phyloP scores from a whole-genome alignment of 2,888 invertebrate species.

The Philereme vetulata region DNA sequence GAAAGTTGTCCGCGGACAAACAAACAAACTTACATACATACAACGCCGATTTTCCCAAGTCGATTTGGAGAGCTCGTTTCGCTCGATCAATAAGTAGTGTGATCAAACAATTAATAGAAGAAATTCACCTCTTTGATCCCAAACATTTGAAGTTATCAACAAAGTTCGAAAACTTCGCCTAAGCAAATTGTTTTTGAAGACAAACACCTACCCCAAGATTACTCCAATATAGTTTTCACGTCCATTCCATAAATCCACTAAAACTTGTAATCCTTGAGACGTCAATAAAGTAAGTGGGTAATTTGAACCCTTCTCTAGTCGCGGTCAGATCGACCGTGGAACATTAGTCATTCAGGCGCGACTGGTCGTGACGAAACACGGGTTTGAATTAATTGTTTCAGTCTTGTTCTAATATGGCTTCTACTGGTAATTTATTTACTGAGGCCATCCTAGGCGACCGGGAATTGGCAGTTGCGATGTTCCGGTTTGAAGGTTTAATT shows the following conservation, averaged over 20 bases:
- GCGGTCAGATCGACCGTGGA: conserved; percentile 24
- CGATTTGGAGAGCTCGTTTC: too few species aligned
- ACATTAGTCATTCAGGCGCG: conserved; percentile 31
- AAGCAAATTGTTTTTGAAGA: too few species aligned
- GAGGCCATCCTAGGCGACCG: neutral
- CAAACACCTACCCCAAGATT: too few species aligned
- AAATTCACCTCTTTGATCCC: too few species aligned
- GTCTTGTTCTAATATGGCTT: conserved; percentile 7
- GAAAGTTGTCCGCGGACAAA: too few species aligned
- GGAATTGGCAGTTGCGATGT: conserved; percentile 1
- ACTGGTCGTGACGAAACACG: conserved; percentile 31
- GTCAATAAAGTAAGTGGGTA: conserved; percentile 29
- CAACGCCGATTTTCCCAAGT: too few species aligned
- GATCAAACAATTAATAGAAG: too few species aligned
- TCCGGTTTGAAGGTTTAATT: too few species aligned
- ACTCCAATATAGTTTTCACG: conserved; percentile 1
- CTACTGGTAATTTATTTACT: conserved; percentile 19
- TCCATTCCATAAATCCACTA: conserved; percentile 7
- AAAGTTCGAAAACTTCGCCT: too few species aligned
- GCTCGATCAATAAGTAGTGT: too few species aligned
- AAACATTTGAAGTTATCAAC: too few species aligned
- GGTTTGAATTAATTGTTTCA: conserved; percentile 29
- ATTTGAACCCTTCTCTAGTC: conserved; percentile 34
- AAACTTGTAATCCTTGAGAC: conserved; percentile 23
- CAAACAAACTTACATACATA: too few species aligned